A percentile compares a stretch with the other conserved stretches of the same genome.
phyloP scores from a whole-genome alignment of 2,797 vertebrate genomes.

The Ctenopoma kingsleyae region DNA sequence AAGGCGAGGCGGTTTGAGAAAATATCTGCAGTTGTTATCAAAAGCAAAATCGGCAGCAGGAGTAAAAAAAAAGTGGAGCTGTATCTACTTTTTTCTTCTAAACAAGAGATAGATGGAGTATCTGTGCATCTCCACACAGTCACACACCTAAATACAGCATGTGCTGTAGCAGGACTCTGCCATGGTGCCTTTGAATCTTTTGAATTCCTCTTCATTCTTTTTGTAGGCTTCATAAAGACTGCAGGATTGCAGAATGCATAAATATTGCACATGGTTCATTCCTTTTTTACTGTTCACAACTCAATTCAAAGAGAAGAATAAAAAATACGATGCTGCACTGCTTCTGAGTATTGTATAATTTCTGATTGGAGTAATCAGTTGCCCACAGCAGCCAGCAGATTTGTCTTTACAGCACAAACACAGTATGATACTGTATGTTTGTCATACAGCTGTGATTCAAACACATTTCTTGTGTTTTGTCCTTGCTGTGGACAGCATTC shows the following conservation, averaged over 20 bases:
- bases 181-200: conserved; percentile 28
- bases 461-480: neutral
- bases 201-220: conserved; percentile 21
- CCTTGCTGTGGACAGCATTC: neutral
- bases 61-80: neutral
- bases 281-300: conserved; percentile 15
- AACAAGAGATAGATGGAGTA: neutral
- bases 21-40: neutral
- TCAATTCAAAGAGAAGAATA: conserved; percentile 14
- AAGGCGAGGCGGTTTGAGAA: neutral
- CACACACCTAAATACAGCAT: neutral
- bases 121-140: neutral
- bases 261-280: conserved; percentile 18
- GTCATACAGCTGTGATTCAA: too few species aligned
- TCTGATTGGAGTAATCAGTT: conserved; percentile 12
- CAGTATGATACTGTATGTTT: too few species aligned
- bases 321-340: conserved; percentile 19
- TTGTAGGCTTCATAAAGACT: conserved; percentile 40
- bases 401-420: too few species aligned
- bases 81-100: neutral
- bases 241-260: conserved; percentile 29
- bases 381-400: neutral
- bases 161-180: conserved; percentile 6
- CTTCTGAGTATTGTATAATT: conserved; percentile 10
- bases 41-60: neutral